These are phyloP conservation scores for Gasteruption jaculator DNA, from an alignment of 2,888 invertebrate species.

Conservation along the genomic window DNA sequence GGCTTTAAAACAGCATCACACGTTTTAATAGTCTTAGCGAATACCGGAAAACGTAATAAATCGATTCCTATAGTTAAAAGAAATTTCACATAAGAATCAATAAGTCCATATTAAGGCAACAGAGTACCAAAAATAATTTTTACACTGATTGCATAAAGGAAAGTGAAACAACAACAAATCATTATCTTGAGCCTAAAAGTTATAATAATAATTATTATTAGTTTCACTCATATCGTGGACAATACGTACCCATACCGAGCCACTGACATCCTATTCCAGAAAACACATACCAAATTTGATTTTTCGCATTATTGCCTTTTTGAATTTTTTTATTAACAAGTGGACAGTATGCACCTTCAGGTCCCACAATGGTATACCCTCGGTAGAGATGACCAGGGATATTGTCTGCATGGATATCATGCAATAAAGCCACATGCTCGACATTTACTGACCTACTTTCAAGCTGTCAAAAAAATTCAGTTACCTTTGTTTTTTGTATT, in stretches of 20 bases:
- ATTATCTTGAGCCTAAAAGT: no score
- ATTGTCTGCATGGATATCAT: conserved; percentile 57
- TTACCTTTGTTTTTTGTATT: no score
- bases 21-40: conserved; percentile 61
- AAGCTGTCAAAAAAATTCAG: conserved; percentile 14
- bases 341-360: conserved; percentile 37
- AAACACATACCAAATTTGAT: conserved; percentile 85
- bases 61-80: background rate
- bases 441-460: conserved; percentile 57
- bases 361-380: conserved; percentile 64
- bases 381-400: conserved; percentile 65
- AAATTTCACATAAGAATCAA: no score
- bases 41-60: conserved; percentile 65
- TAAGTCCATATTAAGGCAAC: no score
- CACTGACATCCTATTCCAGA: conserved; percentile 91
- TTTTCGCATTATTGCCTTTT: conserved; percentile 60
- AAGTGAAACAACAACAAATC: no score
- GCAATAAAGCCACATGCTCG: conserved; percentile 59
- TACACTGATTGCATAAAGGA: no score
- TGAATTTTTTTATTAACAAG: conserved; percentile 57
- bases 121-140: no score
- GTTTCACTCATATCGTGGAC: no score
- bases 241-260: conserved; percentile 81
- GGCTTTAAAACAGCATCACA: conserved; percentile 59
- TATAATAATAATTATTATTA: no score